Percentiles rank a stretch among this genome's conserved stretches.
These are phyloP conservation scores for Tortricodes alternella DNA, from an alignment of 2,888 invertebrate genomes.

Conservation along the genomic window DNA sequence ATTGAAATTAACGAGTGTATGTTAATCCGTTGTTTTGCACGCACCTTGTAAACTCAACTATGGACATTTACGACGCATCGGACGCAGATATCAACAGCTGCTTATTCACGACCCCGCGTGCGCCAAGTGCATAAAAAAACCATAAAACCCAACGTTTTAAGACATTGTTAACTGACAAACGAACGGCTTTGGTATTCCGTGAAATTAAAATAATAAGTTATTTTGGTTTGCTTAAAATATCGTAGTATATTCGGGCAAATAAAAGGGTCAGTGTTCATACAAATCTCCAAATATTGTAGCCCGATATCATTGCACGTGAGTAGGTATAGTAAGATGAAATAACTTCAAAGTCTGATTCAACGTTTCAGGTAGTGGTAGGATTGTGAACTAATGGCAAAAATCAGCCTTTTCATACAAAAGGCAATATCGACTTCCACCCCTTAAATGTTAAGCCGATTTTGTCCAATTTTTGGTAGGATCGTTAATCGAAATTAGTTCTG, in stretches of 20 bases:
- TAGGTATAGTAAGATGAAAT: no score
- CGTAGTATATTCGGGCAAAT: background rate
- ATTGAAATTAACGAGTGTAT: slow-evolving; percentile 5
- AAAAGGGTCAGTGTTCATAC: no score
- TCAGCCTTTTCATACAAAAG: no score
- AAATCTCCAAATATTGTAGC: no score
- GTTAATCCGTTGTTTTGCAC: slow-evolving; percentile 25
- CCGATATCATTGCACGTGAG: no score
- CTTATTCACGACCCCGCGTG: background rate
- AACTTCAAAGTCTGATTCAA: no score
- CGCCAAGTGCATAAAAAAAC: slow-evolving; percentile 24
- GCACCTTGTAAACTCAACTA: slow-evolving; percentile 19
- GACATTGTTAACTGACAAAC: slow-evolving; percentile 15
- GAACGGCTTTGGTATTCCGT: slow-evolving; percentile 10
- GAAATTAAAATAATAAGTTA: background rate
- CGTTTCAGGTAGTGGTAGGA: no score
- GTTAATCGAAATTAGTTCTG: no score
- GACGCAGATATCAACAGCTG: slow-evolving; percentile 18
- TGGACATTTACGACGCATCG: slow-evolving; percentile 22
- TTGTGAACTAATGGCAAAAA: no score
- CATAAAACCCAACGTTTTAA: slow-evolving; percentile 25
- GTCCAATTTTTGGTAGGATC: no score
- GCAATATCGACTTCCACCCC: no score
- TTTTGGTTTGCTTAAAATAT: background rate
- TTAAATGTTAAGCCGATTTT: no score